A percentile compares a stretch with the other conserved stretches of the same genome.
These are phyloP conservation scores for Meleagris gallopavo DNA, from an alignment of 2,113 vertebrate genomes.

Conservation along the genomic window DNA sequence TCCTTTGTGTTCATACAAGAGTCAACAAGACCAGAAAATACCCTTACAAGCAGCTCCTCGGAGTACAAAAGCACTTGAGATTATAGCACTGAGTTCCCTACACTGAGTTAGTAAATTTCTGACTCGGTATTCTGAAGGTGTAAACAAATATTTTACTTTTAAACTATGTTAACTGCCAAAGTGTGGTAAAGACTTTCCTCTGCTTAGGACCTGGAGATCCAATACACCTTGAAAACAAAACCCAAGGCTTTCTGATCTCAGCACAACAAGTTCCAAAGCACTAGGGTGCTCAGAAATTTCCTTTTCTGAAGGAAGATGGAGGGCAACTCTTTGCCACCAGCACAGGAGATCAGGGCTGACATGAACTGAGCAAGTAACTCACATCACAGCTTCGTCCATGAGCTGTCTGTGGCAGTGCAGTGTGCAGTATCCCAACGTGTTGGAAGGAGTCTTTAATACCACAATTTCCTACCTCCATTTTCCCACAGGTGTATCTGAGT, in stretches of 20 bases:
- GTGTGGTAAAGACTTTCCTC: background rate
- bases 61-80: slow-evolving; percentile 11
- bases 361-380: background rate
- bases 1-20: slow-evolving; percentile 40
- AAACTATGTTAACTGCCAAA: background rate
- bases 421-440: accelerated
- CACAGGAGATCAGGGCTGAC: background rate
- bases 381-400: background rate
- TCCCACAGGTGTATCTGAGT: background rate
- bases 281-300: background rate
- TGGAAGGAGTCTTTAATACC: background rate
- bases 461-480: background rate
- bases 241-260: background rate
- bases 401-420: background rate
- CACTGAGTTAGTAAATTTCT: background rate
- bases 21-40: slow-evolving; percentile 56
- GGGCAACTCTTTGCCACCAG: background rate
- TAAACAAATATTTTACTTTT: slow-evolving; percentile 11
- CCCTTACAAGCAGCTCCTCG: background rate
- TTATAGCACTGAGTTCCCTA: background rate
- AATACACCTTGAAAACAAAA: background rate
- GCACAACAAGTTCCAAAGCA: background rate
- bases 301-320: background rate
- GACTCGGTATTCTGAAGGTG: background rate
- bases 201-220: background rate